phyloP scores from a whole-genome alignment of 2,888 invertebrate genomes.

The Caenorhabditis auriculariae region DNA sequence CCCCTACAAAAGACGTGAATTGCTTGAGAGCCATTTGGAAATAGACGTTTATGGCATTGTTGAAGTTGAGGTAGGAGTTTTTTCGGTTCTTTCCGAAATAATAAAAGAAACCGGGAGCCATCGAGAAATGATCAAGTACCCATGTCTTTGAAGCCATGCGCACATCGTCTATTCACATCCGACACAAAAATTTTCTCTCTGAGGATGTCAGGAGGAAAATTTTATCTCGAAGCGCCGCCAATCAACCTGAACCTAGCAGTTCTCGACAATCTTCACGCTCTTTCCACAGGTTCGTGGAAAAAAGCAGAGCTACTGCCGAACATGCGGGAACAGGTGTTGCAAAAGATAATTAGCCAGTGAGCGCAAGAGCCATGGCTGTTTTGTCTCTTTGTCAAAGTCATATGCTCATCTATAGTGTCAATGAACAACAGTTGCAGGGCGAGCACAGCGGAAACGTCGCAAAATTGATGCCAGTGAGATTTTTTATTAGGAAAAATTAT shows the following conservation, averaged over 20 bases:
- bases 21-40: neutral
- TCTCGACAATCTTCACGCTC: slow-evolving; percentile 37
- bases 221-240: slow-evolving; percentile 22
- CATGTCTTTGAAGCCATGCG: too few species aligned
- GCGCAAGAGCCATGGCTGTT: too few species aligned
- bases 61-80: neutral
- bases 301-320: neutral
- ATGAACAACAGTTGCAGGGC: too few species aligned
- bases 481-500: neutral
- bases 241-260: slow-evolving; percentile 32
- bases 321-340: neutral
- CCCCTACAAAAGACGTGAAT: neutral
- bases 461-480: too few species aligned
- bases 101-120: too few species aligned
- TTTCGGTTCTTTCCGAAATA: too few species aligned
- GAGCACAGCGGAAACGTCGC: too few species aligned
- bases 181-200: slow-evolving; percentile 25
- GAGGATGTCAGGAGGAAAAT: slow-evolving; percentile 15
- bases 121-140: too few species aligned
- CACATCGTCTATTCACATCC: slow-evolving; percentile 14
- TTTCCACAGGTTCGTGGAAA: slow-evolving; percentile 28
- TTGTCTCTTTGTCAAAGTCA: too few species aligned
- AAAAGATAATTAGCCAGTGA: neutral
- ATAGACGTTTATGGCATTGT: neutral
- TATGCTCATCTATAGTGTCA: too few species aligned